Conservation (phyloP, 1,140 invertebrate genomes). For the Aporrectodea caliginosa region DNA sequence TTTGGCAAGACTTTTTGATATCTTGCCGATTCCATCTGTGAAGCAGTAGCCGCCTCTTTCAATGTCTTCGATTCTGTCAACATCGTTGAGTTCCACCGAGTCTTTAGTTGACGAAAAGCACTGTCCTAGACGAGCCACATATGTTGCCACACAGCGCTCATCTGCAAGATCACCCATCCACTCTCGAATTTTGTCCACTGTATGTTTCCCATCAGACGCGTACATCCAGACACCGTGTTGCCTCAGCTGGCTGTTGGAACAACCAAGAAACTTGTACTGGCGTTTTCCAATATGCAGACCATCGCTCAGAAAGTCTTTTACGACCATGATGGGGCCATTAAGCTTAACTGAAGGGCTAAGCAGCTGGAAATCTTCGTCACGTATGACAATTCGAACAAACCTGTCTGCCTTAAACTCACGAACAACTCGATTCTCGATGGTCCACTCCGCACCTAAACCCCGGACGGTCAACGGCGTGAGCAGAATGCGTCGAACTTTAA, state of each 20-base stretch:
- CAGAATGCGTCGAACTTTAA: not conserved
- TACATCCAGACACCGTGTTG: conserved; percentile 9
- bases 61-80: conserved; percentile 18
- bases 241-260: not conserved
- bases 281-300: conserved; percentile 27
- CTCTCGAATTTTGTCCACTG: not conserved
- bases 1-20: conserved; percentile 29
- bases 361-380: not conserved
- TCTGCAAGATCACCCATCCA: conserved; percentile 24
- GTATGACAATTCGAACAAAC: not conserved
- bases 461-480: not conserved
- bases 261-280: conserved; percentile 3
- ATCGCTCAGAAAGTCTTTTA: not conserved
- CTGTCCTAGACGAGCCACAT: conserved; percentile 24
- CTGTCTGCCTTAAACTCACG: not conserved
- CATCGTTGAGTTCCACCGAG: not conserved
- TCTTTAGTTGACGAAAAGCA: conserved; percentile 4
- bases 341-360: not conserved
- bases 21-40: conserved; percentile 43
- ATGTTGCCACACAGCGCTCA: conserved; percentile 17
- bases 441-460: not conserved
- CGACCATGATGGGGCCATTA: not conserved
- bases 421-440: not conserved
- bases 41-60: conserved; percentile 36
- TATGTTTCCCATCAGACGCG: not conserved